phyloP scores from a whole-genome alignment of 2,888 invertebrate genomes.

The Latheticus oryzae region DNA sequence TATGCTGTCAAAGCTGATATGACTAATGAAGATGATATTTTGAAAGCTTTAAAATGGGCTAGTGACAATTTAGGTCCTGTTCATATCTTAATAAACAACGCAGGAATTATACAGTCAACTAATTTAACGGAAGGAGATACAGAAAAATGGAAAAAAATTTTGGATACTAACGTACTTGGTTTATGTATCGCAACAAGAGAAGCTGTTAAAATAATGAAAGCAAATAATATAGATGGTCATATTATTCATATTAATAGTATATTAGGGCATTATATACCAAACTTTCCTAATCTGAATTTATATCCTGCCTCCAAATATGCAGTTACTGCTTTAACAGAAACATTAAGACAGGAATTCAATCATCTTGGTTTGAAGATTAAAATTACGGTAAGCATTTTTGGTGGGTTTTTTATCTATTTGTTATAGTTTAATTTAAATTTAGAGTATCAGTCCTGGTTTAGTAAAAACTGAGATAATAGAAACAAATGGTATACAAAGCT shows the following conservation, averaged over 20 bases:
- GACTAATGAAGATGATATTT: slow-evolving; percentile 17
- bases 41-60: slow-evolving; percentile 22
- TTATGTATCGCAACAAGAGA: slow-evolving; percentile 31
- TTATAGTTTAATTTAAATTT: neutral
- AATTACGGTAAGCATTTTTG: slow-evolving; percentile 1
- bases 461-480: neutral
- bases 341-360: slow-evolving; percentile 65
- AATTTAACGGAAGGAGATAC: neutral
- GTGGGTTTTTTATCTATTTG: neutral
- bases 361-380: slow-evolving; percentile 2
- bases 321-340: slow-evolving; percentile 65
- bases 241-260: slow-evolving; percentile 33
- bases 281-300: slow-evolving; percentile 57
- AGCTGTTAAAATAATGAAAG: slow-evolving; percentile 36
- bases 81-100: slow-evolving; percentile 5
- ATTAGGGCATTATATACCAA: slow-evolving; percentile 54
- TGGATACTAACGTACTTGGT: slow-evolving; percentile 33
- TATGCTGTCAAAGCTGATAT: slow-evolving; percentile 20
- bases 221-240: slow-evolving; percentile 9
- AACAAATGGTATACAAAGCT: no score
- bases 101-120: slow-evolving; percentile 11
- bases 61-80: slow-evolving; percentile 16
- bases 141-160: slow-evolving; percentile 19
- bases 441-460: slow-evolving; percentile 9
- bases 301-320: slow-evolving; percentile 67